Percentiles rank a stretch among this genome's conserved stretches.
Conservation (phyloP, 2,888 invertebrate genomes). For the Phorcus lineatus region DNA sequence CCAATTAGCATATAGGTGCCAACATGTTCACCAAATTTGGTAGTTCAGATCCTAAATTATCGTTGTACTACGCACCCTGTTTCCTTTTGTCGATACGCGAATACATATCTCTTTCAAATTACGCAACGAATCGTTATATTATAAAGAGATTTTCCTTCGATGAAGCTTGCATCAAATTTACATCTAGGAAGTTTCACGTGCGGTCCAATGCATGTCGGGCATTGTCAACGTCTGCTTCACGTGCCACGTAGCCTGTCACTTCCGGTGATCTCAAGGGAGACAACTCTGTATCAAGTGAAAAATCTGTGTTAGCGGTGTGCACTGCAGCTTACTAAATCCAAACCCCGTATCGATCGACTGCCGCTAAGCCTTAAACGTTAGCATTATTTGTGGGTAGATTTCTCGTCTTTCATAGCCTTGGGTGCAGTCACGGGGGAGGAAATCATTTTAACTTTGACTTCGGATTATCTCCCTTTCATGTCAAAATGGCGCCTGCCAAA, state of each 20-base stretch:
- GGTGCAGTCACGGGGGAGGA: background rate
- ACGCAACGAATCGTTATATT: too few relatives aligned
- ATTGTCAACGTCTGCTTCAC: too few relatives aligned
- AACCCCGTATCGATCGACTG: background rate
- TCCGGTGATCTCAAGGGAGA: too few relatives aligned
- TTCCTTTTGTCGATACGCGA: too few relatives aligned
- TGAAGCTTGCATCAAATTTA: background rate
- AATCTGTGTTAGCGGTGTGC: background rate
- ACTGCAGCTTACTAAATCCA: background rate
- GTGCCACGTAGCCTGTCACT: too few relatives aligned
- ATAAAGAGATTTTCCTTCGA: background rate
- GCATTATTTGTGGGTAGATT: background rate
- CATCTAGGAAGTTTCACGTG: background rate
- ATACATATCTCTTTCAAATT: too few relatives aligned
- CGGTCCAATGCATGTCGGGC: background rate
- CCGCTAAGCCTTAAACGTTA: background rate
- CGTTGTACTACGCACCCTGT: too few relatives aligned
- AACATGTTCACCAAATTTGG: too few relatives aligned
- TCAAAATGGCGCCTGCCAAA: background rate
- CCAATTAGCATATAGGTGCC: too few relatives aligned
- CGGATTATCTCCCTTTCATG: background rate
- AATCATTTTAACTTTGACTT: background rate
- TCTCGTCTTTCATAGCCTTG: background rate
- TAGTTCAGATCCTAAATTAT: too few relatives aligned
- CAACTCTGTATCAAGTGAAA: background rate